Base-by-base conservation (phyloP, 92 coral and sea anemone genomes). In the Paragorgia papillata region DNA sequence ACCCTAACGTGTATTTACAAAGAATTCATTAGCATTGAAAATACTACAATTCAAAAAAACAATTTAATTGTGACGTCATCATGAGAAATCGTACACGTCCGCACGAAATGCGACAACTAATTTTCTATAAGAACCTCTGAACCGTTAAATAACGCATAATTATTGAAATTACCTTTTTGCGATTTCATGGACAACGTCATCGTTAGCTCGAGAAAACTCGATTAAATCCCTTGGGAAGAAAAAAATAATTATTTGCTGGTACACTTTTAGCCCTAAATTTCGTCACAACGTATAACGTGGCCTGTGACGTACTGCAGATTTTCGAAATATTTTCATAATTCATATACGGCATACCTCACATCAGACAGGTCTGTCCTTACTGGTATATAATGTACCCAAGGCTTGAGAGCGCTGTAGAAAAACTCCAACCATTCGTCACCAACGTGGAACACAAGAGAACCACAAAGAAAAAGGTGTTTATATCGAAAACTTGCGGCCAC, bases 401-500 rank as follows among this genome's bases (percentile, higher is more conserved):
- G 99, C 80, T 87, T 91, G 20, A 95, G 90, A 34, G 99, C 99
- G 3, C 82, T 88, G 70, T 95, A 95, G 76, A 95, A 95, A 78
- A 95, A 95, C 63, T 95, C 99, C 40, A 83, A 85, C 99, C 99
- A 95, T 58, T 91, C 96, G 20, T 89, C 89, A 1, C 99, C 99
- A 9, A 95, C 99, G 46, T 95, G 99, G 69, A 95, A 95, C 27
- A 95, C 99, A 71, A 91, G 69, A 5, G 99, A 91, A 70, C 92
- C 92, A 75, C 99, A 95, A 43, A 95, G 65, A 57, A 95, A 95
- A 1, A 95, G 89, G 75, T 95, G 99, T 82, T 95, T 95, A 81
- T 75, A 89, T n/a, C 99, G 92, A 64, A 95, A 95, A 85, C 99
- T 95, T 17, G 99, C 99, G 24, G 99, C 99, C 35, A 95, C 99